phyloP scores from a whole-genome alignment of 2,797 vertebrate species.

The Onychomys torridus region DNA sequence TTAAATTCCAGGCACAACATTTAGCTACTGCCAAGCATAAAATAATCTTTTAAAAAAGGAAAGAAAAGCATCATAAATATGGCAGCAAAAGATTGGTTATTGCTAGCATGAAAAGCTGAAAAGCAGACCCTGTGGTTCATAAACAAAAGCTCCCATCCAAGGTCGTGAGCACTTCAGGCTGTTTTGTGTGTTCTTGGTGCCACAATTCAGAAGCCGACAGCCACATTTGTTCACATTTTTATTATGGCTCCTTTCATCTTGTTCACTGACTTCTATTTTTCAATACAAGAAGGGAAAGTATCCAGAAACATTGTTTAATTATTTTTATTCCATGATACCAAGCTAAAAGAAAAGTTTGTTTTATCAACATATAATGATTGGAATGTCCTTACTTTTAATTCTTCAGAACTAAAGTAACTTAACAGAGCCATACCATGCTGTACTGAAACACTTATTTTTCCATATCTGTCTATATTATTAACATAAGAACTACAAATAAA shows the following conservation, averaged over 20 bases:
- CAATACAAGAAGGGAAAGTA: neutral
- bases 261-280: neutral
- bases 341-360: neutral
- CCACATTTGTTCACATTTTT: neutral
- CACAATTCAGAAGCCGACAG: neutral
- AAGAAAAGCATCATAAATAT: conserved; percentile 31
- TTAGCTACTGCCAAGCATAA: conserved; percentile 41
- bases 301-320: neutral
- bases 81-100: neutral
- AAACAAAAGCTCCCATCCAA: neutral
- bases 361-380: accelerated
- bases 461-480: neutral
- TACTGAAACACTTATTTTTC: neutral
- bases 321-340: neutral
- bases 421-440: neutral
- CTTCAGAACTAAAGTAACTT: neutral
- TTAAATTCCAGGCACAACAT: conserved; percentile 29
- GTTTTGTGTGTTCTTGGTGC: neutral
- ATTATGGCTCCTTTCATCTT: neutral
- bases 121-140: neutral
- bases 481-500: neutral
- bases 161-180: neutral
- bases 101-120: neutral
- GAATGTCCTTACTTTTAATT: neutral
- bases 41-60: conserved; percentile 32